Conservation (phyloP, 1,140 invertebrate species). For the Aphidius gifuensis region DNA sequence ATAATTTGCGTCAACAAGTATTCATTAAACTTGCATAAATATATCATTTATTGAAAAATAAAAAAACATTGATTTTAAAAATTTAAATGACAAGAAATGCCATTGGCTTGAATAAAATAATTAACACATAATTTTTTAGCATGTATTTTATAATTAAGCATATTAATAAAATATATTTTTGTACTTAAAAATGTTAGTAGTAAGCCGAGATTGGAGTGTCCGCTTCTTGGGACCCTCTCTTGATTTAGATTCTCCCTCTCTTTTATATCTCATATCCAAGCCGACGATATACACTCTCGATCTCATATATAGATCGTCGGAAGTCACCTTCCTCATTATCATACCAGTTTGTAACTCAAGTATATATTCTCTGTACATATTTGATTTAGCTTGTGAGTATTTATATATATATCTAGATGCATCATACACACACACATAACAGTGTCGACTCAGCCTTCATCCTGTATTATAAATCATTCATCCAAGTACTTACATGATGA, state of each 20-base stretch:
- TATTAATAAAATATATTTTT: no score
- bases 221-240: slow-evolving; percentile 46
- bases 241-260: slow-evolving; percentile 10
- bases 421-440: slow-evolving; percentile 13
- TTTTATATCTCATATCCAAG: slow-evolving; percentile 28
- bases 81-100: no score
- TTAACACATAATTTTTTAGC: no score
- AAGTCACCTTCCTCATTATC: slow-evolving; percentile 59
- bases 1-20: no score
- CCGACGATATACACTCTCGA: slow-evolving; percentile 7
- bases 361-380: slow-evolving; percentile 37
- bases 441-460: slow-evolving; percentile 45
- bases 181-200: neutral
- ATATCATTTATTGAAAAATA: no score
- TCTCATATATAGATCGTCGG: slow-evolving; percentile 51
- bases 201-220: slow-evolving; percentile 44
- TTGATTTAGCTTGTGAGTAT: no score
- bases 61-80: no score
- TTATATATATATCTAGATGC: slow-evolving; percentile 23
- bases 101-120: no score
- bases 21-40: no score
- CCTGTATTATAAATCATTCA: slow-evolving; percentile 36
- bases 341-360: slow-evolving; percentile 41
- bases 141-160: no score
- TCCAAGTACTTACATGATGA: slow-evolving; percentile 53